A percentile compares a stretch with the other conserved stretches of the same genome.
Evolutionary conservation across 2,113 vertebrate genomes (phyloP).

Genomic region (Halichoeres trimaculatus): DNA sequence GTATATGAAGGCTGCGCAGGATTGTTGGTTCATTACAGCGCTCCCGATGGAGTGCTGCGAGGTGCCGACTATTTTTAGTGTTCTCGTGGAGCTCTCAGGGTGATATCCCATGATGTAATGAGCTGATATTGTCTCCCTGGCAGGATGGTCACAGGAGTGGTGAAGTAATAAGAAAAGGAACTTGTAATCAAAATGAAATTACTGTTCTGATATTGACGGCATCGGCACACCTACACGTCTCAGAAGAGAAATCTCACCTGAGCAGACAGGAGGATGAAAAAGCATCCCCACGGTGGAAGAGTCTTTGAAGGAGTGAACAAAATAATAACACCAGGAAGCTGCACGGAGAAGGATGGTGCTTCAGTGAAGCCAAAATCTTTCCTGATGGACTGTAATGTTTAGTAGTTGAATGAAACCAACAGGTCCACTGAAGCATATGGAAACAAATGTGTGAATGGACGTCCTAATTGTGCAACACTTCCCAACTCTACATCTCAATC

Average conservation of each 20-base stretch:
- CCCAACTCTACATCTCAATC: slow-evolving; percentile 9
- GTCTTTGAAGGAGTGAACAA: neutral
- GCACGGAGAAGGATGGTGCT: neutral
- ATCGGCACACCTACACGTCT: slow-evolving; percentile 25
- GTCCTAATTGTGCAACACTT: no score
- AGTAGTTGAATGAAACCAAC: no score
- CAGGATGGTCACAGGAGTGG: slow-evolving; percentile 32
- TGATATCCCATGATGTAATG: slow-evolving; percentile 37
- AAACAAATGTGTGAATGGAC: no score
- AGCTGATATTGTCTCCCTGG: slow-evolving; percentile 53
- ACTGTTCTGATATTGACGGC: slow-evolving; percentile 53
- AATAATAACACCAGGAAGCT: neutral
- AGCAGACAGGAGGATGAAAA: neutral
- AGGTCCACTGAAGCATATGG: no score
- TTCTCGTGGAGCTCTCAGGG: neutral
- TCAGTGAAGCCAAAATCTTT: neutral
- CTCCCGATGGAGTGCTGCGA: slow-evolving; percentile 31
- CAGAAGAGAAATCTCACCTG: neutral
- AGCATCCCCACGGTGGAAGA: no score
- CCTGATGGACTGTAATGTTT: no score
- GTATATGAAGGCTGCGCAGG: slow-evolving; percentile 57
- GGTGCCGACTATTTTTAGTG: slow-evolving; percentile 46
- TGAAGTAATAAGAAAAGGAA: slow-evolving; percentile 53
- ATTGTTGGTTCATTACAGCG: slow-evolving; percentile 60
- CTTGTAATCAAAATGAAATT: slow-evolving; percentile 72